Conservation (phyloP, 1,140 invertebrate genomes). For the Eumaeus atala region DNA sequence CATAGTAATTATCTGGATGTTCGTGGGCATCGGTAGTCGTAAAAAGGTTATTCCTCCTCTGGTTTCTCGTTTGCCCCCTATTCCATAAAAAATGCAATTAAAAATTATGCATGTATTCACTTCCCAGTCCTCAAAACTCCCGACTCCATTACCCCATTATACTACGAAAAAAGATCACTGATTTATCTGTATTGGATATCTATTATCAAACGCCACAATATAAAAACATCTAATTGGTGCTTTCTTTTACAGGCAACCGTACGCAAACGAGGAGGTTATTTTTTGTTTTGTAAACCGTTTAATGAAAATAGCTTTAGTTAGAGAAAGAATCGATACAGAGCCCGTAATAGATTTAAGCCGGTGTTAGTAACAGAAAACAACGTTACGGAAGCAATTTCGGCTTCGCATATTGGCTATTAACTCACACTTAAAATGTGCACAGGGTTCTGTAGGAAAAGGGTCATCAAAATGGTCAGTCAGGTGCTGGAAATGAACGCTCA, state of each 20-base stretch:
- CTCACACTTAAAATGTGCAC: slow-evolving; percentile 32
- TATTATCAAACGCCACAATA: slow-evolving; percentile 1
- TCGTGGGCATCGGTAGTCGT: no score
- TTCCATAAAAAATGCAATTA: no score
- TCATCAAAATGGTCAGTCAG: slow-evolving; percentile 3
- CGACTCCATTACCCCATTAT: no score
- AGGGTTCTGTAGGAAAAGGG: slow-evolving; percentile 18
- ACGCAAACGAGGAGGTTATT: neutral
- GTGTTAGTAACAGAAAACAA: slow-evolving; percentile 6
- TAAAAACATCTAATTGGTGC: slow-evolving; percentile 5
- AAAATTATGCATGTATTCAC: no score
- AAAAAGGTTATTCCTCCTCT: no score
- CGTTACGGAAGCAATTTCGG: slow-evolving; percentile 58
- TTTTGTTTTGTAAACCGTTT: neutral
- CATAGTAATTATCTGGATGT: no score
- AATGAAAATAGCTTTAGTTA: slow-evolving; percentile 4
- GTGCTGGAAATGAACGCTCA: slow-evolving; percentile 7
- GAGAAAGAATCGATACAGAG: slow-evolving; percentile 1
- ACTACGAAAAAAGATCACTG: no score
- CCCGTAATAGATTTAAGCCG: slow-evolving; percentile 2
- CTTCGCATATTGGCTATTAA: slow-evolving; percentile 68
- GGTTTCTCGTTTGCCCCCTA: no score
- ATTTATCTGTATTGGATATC: neutral
- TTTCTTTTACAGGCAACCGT: slow-evolving; percentile 1
- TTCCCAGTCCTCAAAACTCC: no score